Evolutionary conservation across 2,797 vertebrate genomes (phyloP).

Genomic region (Leptatherina wallacei): DNA sequence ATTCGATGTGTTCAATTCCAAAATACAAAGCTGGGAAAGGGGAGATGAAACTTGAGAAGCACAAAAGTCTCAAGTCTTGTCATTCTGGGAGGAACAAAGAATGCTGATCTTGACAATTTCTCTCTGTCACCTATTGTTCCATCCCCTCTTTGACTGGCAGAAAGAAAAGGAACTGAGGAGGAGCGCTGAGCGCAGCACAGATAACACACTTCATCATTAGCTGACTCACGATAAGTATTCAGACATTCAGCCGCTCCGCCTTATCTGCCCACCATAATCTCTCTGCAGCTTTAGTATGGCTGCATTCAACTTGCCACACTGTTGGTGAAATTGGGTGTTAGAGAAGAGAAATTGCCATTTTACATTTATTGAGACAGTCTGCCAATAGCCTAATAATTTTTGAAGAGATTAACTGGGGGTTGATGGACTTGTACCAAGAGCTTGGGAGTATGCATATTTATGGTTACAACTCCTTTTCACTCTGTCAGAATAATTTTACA

Average conservation of each 20-base stretch:
- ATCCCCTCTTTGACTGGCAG: slow-evolving; percentile 59
- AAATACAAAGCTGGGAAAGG: slow-evolving; percentile 1
- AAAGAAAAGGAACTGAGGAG: slow-evolving; percentile 32
- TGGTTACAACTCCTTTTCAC: slow-evolving; percentile 22
- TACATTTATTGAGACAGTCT: slow-evolving; percentile 47
- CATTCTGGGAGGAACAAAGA: slow-evolving; percentile 35
- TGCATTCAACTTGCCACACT: slow-evolving; percentile 52
- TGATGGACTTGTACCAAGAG: slow-evolving; percentile 44
- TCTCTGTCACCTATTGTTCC: slow-evolving; percentile 47
- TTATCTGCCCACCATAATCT: slow-evolving; percentile 79
- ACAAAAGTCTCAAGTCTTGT: slow-evolving; percentile 41
- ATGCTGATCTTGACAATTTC: slow-evolving; percentile 51
- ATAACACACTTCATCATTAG: slow-evolving; percentile 77
- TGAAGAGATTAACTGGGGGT: slow-evolving; percentile 54
- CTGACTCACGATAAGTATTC: slow-evolving; percentile 78
- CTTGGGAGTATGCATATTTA: slow-evolving; percentile 26
- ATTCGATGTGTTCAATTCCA: slow-evolving; percentile 10
- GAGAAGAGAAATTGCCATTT: slow-evolving; percentile 52
- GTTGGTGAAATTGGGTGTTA: slow-evolving; percentile 51
- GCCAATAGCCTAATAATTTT: slow-evolving; percentile 54
- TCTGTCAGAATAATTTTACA: slow-evolving; percentile 18
- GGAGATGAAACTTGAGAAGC: background rate
- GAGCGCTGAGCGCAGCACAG: slow-evolving; percentile 76
- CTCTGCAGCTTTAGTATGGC: slow-evolving; percentile 46
- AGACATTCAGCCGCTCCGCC: slow-evolving; percentile 66